phyloP scores from a whole-genome alignment of 2,113 vertebrate genomes.

The Zosterops lateralis region DNA sequence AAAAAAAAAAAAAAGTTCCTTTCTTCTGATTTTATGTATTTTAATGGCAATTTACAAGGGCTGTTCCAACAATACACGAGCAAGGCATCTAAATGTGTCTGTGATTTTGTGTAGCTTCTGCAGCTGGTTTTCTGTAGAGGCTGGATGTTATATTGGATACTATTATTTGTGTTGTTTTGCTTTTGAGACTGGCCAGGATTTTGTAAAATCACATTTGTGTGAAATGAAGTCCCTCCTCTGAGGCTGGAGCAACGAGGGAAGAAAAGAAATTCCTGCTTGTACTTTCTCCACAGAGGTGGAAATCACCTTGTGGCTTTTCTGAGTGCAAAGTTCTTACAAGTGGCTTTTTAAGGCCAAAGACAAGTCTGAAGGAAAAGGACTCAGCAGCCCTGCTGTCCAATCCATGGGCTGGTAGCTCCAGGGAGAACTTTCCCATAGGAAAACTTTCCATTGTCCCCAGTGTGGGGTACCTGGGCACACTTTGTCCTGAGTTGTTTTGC shows the following conservation, averaged over 20 bases:
- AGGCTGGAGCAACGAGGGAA: background rate
- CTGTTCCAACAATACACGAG: background rate
- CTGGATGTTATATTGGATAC: background rate
- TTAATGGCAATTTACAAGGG: background rate
- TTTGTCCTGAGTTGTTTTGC: background rate
- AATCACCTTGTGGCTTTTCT: background rate
- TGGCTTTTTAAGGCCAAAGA: background rate
- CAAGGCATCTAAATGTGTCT: background rate
- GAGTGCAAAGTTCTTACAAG: background rate
- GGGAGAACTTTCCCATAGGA: background rate
- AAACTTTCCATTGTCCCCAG: background rate
- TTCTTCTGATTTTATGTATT: background rate
- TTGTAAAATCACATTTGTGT: background rate
- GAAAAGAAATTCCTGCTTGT: background rate
- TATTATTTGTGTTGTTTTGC: background rate
- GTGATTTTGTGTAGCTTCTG: background rate
- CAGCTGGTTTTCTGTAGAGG: background rate
- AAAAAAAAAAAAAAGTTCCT: background rate
- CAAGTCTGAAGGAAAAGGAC: background rate
- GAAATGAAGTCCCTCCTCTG: background rate
- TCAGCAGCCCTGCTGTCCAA: background rate
- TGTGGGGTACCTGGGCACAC: rapidly evolving
- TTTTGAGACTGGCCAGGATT: background rate
- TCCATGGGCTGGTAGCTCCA: background rate
- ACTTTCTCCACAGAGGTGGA: background rate